These are phyloP conservation scores for Lampris incognitus DNA, from an alignment of 2,113 vertebrate species.

Conservation along the genomic window DNA sequence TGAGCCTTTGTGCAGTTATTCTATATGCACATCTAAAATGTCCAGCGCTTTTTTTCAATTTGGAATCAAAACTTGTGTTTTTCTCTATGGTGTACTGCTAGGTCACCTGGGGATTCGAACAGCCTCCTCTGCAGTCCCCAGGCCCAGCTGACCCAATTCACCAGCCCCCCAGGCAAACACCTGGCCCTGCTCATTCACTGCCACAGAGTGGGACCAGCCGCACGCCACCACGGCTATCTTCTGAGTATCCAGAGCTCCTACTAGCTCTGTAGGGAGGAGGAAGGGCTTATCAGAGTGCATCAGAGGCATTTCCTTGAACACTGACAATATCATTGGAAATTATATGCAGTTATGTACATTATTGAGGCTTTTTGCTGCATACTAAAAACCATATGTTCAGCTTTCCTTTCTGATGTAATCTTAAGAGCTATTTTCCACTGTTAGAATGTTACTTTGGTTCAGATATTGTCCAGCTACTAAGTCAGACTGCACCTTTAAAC, in stretches of 20 bases:
- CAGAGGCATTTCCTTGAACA: neutral
- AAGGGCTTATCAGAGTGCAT: neutral
- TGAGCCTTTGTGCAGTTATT: neutral
- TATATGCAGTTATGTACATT: neutral
- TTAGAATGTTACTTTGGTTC: neutral
- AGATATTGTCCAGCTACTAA: neutral
- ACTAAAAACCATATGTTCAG: neutral
- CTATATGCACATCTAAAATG: neutral
- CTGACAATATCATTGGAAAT: neutral
- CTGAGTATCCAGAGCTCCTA: constrained; percentile 89
- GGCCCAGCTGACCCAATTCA: constrained; percentile 91
- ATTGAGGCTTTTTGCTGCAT: neutral
- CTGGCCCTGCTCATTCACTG: constrained; percentile 91
- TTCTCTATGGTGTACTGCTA: neutral
- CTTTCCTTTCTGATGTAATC: neutral
- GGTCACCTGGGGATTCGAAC: constrained; percentile 91
- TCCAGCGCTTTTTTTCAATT: too few species aligned
- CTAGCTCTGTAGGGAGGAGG: constrained; percentile 83
- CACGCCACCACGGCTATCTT: constrained; percentile 91
- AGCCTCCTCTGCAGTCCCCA: constrained; percentile 85
- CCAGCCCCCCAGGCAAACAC: constrained; percentile 95
- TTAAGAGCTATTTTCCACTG: neutral
- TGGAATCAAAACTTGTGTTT: neutral
- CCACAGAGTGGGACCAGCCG: constrained; percentile 90
- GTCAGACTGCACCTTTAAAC: too few species aligned